phyloP scores from a whole-genome alignment of 2,888 invertebrate species.

The Papilio protenor region DNA sequence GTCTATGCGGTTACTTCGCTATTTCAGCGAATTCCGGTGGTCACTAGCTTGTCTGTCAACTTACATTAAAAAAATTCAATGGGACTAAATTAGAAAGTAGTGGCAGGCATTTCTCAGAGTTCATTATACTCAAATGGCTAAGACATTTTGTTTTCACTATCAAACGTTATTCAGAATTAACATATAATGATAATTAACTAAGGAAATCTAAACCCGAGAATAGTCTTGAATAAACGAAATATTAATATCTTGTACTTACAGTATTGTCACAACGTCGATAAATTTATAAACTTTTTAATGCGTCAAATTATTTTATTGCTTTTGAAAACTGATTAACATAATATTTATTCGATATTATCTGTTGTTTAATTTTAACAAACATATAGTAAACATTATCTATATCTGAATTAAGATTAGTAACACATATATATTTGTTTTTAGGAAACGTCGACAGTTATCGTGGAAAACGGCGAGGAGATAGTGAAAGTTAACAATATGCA shows the following conservation, averaged over 20 bases:
- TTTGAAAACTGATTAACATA: slow-evolving; percentile 5
- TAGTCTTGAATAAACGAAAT: neutral
- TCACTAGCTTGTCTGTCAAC: too few relatives aligned
- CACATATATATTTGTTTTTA: slow-evolving; percentile 52
- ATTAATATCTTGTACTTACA: neutral
- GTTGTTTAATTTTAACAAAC: neutral
- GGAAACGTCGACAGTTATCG: slow-evolving; percentile 62
- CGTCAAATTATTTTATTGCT: neutral
- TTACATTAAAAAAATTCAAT: too few relatives aligned
- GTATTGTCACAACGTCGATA: neutral
- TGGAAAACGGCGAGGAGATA: slow-evolving; percentile 70
- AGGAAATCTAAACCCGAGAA: neutral
- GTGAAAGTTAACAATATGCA: slow-evolving; percentile 68
- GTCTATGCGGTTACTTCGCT: too few relatives aligned
- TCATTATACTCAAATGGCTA: neutral
- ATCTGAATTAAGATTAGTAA: neutral
- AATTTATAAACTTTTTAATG: neutral
- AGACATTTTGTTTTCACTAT: neutral
- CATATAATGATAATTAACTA: neutral
- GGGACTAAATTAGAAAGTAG: too few relatives aligned
- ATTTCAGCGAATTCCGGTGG: too few relatives aligned
- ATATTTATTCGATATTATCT: neutral
- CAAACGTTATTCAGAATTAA: neutral
- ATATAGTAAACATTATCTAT: neutral
- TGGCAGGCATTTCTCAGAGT: too few relatives aligned